Evolutionary conservation across 2,113 vertebrate species (phyloP).

Genomic region (Cephalopterus ornatus): DNA sequence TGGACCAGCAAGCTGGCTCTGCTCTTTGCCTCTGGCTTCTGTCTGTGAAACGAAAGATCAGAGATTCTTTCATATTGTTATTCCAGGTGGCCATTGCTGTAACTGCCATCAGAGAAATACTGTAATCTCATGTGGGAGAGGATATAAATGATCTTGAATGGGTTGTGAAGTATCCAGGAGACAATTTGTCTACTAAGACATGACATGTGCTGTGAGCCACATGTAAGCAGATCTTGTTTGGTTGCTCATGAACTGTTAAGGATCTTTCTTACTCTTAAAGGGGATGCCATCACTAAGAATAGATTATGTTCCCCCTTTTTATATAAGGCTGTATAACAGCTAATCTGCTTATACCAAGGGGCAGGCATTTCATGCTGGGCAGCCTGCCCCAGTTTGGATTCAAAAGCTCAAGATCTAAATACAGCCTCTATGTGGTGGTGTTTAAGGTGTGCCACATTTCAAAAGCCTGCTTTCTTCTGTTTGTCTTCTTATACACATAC

Average conservation of each 20-base stretch:
- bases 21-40: background rate
- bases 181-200: background rate
- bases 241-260: background rate
- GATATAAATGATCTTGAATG: slow-evolving; percentile 25
- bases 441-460: background rate
- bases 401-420: background rate
- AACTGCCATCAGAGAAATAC: background rate
- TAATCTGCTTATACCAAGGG: background rate
- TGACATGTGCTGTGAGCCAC: background rate
- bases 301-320: background rate
- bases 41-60: background rate
- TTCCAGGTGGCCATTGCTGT: background rate
- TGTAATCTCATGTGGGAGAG: background rate
- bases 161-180: background rate
- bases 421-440: background rate
- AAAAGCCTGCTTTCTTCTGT: background rate
- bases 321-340: background rate
- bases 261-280: background rate
- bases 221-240: background rate
- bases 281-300: background rate
- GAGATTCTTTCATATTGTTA: background rate
- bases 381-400: background rate
- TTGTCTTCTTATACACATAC: background rate
- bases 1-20: background rate
- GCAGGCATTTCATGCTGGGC: background rate